Conservation (phyloP, 2,888 invertebrate species). For the Bellardia pandia region DNA sequence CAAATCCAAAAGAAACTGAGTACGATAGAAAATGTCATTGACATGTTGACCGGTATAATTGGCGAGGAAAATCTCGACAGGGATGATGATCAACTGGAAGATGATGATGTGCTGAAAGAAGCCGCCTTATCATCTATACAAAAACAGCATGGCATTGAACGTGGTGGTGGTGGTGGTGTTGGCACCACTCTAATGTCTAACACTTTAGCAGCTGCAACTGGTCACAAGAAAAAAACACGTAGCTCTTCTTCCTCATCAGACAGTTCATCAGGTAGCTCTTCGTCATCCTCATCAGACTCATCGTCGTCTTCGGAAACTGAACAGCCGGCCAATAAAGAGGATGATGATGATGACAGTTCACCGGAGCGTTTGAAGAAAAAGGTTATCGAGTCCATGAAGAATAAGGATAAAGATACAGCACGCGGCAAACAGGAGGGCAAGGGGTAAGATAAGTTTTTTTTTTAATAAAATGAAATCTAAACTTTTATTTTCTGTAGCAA, state of each 20-base stretch:
- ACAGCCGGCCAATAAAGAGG: slow-evolving; percentile 69
- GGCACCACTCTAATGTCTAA: slow-evolving; percentile 1
- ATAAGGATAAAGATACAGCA: slow-evolving; percentile 77
- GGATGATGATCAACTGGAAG: slow-evolving; percentile 73
- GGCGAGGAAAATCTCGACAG: slow-evolving; percentile 87
- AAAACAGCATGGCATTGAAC: slow-evolving; percentile 51
- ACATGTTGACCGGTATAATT: slow-evolving; percentile 93
- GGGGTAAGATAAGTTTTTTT: slow-evolving; percentile 62
- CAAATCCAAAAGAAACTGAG: slow-evolving; percentile 85
- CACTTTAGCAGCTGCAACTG: background rate
- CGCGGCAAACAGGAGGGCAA: slow-evolving; percentile 58
- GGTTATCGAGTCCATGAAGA: slow-evolving; percentile 83
- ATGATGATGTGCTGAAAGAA: slow-evolving; percentile 67
- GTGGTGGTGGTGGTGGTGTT: background rate
- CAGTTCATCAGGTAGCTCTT: slow-evolving; percentile 77
- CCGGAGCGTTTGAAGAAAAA: slow-evolving; percentile 83
- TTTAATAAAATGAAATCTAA: background rate
- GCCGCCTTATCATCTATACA: slow-evolving; percentile 55
- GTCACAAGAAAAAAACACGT: slow-evolving; percentile 70
- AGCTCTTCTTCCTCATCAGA: slow-evolving; percentile 73
- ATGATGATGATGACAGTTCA: slow-evolving; percentile 80
- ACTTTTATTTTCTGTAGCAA: too few relatives aligned
- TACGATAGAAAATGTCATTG: slow-evolving; percentile 94
- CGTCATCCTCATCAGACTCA: slow-evolving; percentile 78
- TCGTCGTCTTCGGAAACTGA: slow-evolving; percentile 77